A percentile compares a stretch with the other conserved stretches of the same genome.
Evolutionary conservation across 2,797 vertebrate species (phyloP).

Genomic region (Enteromius thamalakanensis): DNA sequence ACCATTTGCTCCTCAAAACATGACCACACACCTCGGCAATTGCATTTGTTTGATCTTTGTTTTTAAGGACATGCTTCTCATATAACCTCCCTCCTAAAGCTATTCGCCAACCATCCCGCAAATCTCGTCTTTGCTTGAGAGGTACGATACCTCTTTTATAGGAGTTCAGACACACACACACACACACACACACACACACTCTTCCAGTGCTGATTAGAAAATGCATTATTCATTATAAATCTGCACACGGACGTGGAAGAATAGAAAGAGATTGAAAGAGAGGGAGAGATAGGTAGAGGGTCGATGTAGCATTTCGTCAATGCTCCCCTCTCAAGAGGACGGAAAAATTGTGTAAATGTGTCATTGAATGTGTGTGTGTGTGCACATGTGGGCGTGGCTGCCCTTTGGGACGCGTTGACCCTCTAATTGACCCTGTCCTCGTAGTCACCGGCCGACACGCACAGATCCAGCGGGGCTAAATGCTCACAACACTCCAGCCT

Average conservation of each 20-base stretch:
- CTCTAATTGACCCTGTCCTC: slow-evolving; percentile 62
- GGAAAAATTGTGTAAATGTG: slow-evolving; percentile 31
- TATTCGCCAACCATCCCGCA: background rate
- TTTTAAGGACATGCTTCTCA: slow-evolving; percentile 12
- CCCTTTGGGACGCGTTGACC: slow-evolving; percentile 59
- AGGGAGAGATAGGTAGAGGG: slow-evolving; percentile 34
- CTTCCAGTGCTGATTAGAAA: slow-evolving; percentile 59
- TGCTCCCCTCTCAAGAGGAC: background rate
- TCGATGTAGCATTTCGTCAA: slow-evolving; percentile 18
- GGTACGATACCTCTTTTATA: slow-evolving; percentile 21
- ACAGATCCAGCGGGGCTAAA: slow-evolving; percentile 58
- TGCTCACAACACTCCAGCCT: slow-evolving; percentile 55
- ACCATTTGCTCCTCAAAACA: background rate
- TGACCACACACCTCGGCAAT: background rate
- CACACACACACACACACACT: slow-evolving; percentile 14
- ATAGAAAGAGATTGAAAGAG: slow-evolving; percentile 26
- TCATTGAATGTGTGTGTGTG: slow-evolving; percentile 27
- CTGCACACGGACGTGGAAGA: slow-evolving; percentile 48
- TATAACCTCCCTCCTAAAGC: background rate
- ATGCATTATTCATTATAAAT: slow-evolving; percentile 63
- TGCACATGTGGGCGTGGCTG: slow-evolving; percentile 33
- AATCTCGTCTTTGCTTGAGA: slow-evolving; percentile 22
- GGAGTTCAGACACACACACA: slow-evolving; percentile 8
- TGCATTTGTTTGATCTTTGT: background rate
- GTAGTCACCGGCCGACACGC: slow-evolving; percentile 57